Base-by-base conservation (phyloP, 2,888 invertebrate species). In the Chrysomela aeneicollis region DNA sequence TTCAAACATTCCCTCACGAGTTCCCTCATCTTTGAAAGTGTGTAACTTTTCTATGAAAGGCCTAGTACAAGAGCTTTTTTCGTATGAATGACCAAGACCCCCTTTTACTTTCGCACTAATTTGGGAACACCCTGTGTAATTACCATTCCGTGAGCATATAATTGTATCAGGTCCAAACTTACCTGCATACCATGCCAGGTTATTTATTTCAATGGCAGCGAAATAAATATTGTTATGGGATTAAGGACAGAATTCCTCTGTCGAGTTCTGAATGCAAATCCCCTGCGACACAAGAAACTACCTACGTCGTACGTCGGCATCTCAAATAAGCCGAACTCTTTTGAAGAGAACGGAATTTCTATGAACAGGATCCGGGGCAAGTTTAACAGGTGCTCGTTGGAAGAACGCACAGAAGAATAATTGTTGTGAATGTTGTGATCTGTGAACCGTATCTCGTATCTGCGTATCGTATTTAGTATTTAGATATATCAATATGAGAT, bases 331-430 rank as follows among this genome's bases (percentile, higher is more conserved):
- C 62, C 17, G 10, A 58, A 66, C 67, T 64, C 66, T 69, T 69
- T 71, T 59, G 37, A 69, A 58, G 68, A 72, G 67, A 67, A 72
- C 72, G 70, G 72, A 71, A 69, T 68, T 63, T 53, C 50, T 37
- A 52, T 61, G 50, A 59, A 63, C 61, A 67, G 67, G 66, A 69
- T 70, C 68, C 68, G 70, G 66, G 69, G 68, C 61, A 65, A 63
- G 42, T 63, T 62, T 52, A 67, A 64, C 64, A 67, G 64, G 61
- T 67, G 64, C 42, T 10, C 42, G n/a, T 42, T n/a, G n/a, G n/a
- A 42, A 15, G 42, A 3, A 42, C 15, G 15, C 15, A 42, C 6
- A 10, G 42, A 42, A 42, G 42, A 42, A 42, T 6, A 35, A 35
- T 42, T 42, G 15, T 42, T 42, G 42, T 42, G 15, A n/a, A n/a